Percentiles rank a stretch among this genome's conserved stretches.
Evolutionary conservation across 2,113 vertebrate genomes (phyloP).

Genomic region (Ifrita kowaldi): DNA sequence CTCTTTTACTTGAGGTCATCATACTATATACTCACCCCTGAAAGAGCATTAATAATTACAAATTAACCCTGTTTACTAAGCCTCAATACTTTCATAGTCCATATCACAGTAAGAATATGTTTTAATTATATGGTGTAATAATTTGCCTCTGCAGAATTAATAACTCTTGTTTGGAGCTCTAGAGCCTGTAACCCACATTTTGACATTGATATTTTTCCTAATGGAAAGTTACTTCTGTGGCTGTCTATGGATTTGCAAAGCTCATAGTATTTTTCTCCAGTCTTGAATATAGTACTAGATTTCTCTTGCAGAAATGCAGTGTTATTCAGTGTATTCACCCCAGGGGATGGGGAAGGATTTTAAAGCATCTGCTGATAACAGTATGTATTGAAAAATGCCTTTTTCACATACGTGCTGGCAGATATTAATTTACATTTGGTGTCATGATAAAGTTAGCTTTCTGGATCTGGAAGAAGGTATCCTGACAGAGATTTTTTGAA

Average conservation of each 20-base stretch:
- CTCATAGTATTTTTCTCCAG: not conserved
- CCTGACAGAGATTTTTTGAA: not conserved
- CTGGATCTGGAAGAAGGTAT: not conserved
- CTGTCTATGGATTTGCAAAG: not conserved
- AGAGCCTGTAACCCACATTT: not conserved
- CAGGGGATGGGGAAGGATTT: not conserved
- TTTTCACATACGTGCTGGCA: not conserved
- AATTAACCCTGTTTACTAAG: not conserved
- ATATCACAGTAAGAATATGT: not conserved
- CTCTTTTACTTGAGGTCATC: not conserved
- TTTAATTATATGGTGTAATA: not conserved
- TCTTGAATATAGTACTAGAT: not conserved
- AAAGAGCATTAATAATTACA: not conserved
- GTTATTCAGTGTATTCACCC: not conserved
- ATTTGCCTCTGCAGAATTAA: not conserved
- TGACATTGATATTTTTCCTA: not conserved
- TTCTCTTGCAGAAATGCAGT: not conserved
- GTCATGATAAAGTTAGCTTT: slow-evolving; percentile 15
- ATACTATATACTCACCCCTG: not conserved
- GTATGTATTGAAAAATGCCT: not conserved
- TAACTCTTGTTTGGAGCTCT: not conserved
- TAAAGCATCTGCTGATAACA: not conserved
- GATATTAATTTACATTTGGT: slow-evolving; percentile 4
- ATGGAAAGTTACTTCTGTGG: not conserved
- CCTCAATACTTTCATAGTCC: not conserved